These are phyloP conservation scores for Lemur catta DNA, from an alignment of 2,797 vertebrate genomes.

Conservation along the genomic window DNA sequence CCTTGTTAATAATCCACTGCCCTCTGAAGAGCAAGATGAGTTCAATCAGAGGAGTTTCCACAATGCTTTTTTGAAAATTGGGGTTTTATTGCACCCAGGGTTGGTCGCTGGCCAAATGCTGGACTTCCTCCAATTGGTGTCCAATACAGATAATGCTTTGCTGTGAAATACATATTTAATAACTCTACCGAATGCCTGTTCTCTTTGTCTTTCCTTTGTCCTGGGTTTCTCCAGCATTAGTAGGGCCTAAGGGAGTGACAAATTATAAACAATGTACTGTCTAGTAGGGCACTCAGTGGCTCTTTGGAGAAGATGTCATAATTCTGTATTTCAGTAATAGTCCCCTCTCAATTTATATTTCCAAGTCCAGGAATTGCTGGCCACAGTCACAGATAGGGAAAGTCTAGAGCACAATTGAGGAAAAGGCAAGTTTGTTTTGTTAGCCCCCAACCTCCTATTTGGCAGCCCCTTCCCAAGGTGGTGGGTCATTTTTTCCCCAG, in stretches of 20 bases:
- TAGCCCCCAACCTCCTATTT: background rate
- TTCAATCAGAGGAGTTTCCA: constrained; percentile 31
- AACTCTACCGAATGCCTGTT: constrained; percentile 20
- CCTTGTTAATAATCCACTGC: constrained; percentile 34
- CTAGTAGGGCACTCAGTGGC: background rate
- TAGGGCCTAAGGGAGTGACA: background rate
- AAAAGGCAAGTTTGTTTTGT: background rate
- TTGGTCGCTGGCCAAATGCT: constrained; percentile 22
- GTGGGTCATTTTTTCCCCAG: background rate
- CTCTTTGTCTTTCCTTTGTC: constrained; percentile 53
- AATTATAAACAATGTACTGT: background rate
- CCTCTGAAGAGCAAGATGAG: constrained; percentile 18
- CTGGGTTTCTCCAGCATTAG: constrained; percentile 1
- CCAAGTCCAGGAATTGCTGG: background rate
- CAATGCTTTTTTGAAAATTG: constrained; percentile 38
- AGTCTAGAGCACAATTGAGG: background rate
- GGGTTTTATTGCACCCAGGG: background rate
- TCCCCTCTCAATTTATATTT: constrained; percentile 20
- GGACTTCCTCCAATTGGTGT: background rate
- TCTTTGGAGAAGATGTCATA: background rate
- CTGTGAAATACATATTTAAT: constrained; percentile 43
- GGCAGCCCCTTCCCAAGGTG: background rate
- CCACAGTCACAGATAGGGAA: background rate
- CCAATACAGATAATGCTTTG: constrained; percentile 26
- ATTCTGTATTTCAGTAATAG: background rate